Evolutionary conservation across 2,797 vertebrate species (phyloP).

Genomic region (Syndactyla subalaris): DNA sequence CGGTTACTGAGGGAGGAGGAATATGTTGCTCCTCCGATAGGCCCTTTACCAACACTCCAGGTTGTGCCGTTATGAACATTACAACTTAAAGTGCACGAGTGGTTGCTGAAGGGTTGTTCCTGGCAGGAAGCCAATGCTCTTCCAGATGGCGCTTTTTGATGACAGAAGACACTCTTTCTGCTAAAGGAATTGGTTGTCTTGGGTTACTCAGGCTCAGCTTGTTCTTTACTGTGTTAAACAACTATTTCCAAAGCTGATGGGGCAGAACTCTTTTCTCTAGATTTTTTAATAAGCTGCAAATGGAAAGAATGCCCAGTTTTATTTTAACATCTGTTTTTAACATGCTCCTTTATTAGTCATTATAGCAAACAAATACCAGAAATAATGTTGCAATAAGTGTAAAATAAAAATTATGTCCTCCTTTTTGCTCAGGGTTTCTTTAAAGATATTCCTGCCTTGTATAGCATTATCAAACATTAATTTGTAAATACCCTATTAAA

Average conservation of each 20-base stretch:
- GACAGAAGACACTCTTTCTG: conserved; percentile 56
- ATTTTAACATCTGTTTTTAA: conserved; percentile 50
- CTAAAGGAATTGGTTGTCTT: conserved; percentile 58
- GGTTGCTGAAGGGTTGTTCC: conserved; percentile 8
- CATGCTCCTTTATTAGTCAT: not conserved
- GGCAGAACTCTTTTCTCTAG: not conserved
- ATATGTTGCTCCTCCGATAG: conserved; percentile 85
- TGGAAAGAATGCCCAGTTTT: not conserved
- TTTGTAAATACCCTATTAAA: conserved; percentile 64
- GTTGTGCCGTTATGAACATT: conserved; percentile 80
- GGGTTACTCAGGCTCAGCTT: conserved; percentile 39
- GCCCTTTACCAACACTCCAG: conserved; percentile 86
- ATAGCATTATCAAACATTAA: conserved; percentile 8
- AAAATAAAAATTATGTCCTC: conserved; percentile 32
- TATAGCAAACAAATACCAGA: conserved; percentile 1
- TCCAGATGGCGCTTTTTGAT: conserved; percentile 30
- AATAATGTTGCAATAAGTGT: conserved; percentile 20
- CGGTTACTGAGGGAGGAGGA: conserved; percentile 91
- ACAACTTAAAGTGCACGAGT: conserved; percentile 5
- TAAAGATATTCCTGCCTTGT: conserved; percentile 43
- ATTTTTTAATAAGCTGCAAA: conserved; percentile 35
- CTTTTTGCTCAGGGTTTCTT: conserved; percentile 34
- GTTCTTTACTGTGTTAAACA: conserved; percentile 47
- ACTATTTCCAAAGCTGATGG: conserved; percentile 19
- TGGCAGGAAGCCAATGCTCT: conserved; percentile 1